Percentiles rank a stretch among this genome's conserved stretches.
phyloP scores from a whole-genome alignment of 2,888 invertebrate genomes.

The Masnerella sp. region DNA sequence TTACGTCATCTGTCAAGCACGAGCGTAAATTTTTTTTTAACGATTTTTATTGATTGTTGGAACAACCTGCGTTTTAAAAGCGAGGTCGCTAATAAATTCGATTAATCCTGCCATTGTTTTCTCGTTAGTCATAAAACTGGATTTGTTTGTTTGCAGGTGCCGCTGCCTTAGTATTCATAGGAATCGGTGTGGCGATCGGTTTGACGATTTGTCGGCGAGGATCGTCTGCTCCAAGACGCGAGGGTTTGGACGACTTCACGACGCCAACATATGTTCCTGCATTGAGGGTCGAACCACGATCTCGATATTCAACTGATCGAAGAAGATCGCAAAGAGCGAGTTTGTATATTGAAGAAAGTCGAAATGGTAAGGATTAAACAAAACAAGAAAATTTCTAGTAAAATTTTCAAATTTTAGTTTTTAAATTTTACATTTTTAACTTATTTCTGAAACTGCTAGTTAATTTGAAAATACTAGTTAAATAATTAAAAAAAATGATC shows the following conservation, averaged over 20 bases:
- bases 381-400: too few species aligned
- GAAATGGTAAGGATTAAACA: constrained; percentile 74
- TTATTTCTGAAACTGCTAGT: too few species aligned
- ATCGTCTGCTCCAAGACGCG: constrained; percentile 61
- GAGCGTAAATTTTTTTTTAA: neutral
- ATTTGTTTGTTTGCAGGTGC: constrained; percentile 64
- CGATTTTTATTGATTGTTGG: neutral
- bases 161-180: constrained; percentile 72
- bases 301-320: constrained; percentile 70
- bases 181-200: constrained; percentile 75
- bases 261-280: constrained; percentile 74
- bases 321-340: constrained; percentile 73
- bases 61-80: too few species aligned
- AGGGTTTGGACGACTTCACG: constrained; percentile 73
- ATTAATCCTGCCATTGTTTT: constrained; percentile 38
- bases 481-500: too few species aligned
- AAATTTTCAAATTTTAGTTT: too few species aligned
- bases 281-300: constrained; percentile 73
- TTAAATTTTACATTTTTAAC: too few species aligned
- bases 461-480: too few species aligned
- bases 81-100: constrained; percentile 27
- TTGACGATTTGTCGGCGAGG: constrained; percentile 73
- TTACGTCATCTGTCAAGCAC: too few species aligned
- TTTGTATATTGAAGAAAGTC: constrained; percentile 73
- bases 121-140: constrained; percentile 35